Base-by-base conservation (phyloP, 2,113 vertebrate species). In the Hymenochirus boettgeri region DNA sequence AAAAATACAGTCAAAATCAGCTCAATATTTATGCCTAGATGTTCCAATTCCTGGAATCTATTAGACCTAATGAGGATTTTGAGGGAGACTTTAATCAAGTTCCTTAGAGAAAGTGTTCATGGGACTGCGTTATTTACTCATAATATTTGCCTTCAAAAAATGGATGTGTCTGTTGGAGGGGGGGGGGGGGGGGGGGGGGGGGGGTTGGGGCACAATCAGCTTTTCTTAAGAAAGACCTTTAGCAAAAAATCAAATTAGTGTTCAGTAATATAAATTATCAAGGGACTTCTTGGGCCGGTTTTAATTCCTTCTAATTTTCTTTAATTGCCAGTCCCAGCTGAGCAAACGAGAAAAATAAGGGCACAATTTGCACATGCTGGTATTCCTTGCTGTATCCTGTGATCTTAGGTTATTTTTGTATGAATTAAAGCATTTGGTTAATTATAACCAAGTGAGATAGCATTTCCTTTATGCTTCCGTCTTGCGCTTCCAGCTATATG, bases 291-390 rank as follows among this genome's bases (percentile, higher is more conserved):
- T 39, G 63, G 42, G 42, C 63, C 39, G 54, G 12, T 15, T 65
- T 51, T 65, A 57, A 65, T 57, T 65, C 23, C 33, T 26, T 56
- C 63, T 65, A 65, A 65, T n/a, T 65, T 65, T 57, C 63, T 65
- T 35, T 65, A 65, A 65, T 57, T 65, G 54, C 63, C 45, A 21
- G 45, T 45, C 15, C 54, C 27, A 23, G 42, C 27, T 45, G 13
- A 65, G 53, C 62, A 56, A 65, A 65, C 39, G 62, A 65, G 63
- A 29, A 50, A 50, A 57, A 65, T 65, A 51, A 65, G 57, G 42
- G 45, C 13, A 37, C 57, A 27, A 37, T 65, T 65, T 65, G 54
- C 63, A 65, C 57, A 65, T 57, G 42, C 55, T 24, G 7, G 5
- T 53, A n/a, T 35, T 53, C 25, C 22, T 24, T 23, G 7, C 24